Conservation (phyloP, 2,797 vertebrate genomes). For the Malacoraja senta region DNA sequence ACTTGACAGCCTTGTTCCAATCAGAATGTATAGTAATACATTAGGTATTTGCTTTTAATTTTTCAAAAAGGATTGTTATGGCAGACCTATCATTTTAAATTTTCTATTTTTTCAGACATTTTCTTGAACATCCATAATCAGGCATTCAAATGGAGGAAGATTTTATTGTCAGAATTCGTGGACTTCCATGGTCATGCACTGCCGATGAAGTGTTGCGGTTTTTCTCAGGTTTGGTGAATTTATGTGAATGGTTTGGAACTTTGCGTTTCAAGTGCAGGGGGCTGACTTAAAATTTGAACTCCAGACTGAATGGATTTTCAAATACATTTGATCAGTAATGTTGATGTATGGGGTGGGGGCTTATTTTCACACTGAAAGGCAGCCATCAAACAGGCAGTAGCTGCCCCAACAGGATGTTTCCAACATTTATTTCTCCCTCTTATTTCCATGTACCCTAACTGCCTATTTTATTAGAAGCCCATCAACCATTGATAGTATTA, state of each 20-base stretch:
- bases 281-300: neutral
- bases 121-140: neutral
- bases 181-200: slow-evolving; percentile 74
- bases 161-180: slow-evolving; percentile 72
- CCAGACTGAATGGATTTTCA: neutral
- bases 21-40: neutral
- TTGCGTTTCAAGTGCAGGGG: neutral
- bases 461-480: too few species aligned
- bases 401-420: too few species aligned
- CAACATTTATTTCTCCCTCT: too few species aligned
- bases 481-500: too few species aligned
- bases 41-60: neutral
- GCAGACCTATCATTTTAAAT: neutral
- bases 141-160: slow-evolving; percentile 55
- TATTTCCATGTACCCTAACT: too few species aligned
- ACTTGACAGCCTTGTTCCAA: neutral
- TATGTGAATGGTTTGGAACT: neutral
- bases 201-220: slow-evolving; percentile 70
- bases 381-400: too few species aligned
- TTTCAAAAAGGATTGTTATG: neutral
- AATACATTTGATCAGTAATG: too few species aligned
- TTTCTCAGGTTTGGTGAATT: slow-evolving; percentile 61
- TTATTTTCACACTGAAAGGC: too few species aligned
- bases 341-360: too few species aligned
- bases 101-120: neutral